These are phyloP conservation scores for Poecilus cupreus DNA, from an alignment of 2,888 invertebrate genomes.

Conservation along the genomic window DNA sequence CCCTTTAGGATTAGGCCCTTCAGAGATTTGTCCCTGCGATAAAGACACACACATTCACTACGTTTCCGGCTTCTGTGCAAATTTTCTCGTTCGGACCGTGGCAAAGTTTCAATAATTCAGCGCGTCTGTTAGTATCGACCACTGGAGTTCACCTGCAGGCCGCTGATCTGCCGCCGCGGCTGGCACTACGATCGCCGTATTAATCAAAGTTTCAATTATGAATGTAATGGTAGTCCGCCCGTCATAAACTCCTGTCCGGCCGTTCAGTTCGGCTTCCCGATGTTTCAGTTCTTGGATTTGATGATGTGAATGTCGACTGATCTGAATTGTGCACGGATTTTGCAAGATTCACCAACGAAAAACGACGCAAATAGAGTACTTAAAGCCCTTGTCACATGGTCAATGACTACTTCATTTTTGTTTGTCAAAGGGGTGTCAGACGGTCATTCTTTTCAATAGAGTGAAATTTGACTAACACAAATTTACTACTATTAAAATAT, in stretches of 20 bases:
- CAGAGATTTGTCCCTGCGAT: constrained; percentile 30
- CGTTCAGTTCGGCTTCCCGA: constrained; percentile 43
- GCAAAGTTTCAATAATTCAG: constrained; percentile 58
- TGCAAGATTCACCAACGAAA: too few species aligned
- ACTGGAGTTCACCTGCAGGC: constrained; percentile 5
- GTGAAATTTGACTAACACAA: too few species aligned
- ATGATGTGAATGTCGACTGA: neutral
- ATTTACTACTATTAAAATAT: too few species aligned
- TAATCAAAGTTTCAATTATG: constrained; percentile 66
- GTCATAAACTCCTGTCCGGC: constrained; percentile 62
- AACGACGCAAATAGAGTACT: too few species aligned
- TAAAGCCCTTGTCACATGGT: too few species aligned
- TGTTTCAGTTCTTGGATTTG: neutral
- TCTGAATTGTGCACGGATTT: neutral
- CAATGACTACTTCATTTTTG: too few species aligned
- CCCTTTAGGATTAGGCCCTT: constrained; percentile 6
- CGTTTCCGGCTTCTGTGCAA: constrained; percentile 27
- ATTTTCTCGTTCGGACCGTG: constrained; percentile 42
- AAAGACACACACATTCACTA: constrained; percentile 8
- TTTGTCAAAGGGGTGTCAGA: too few species aligned
- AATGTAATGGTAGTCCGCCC: constrained; percentile 64
- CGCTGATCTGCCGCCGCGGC: neutral
- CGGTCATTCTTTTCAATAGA: too few species aligned
- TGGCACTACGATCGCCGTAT: constrained; percentile 59
- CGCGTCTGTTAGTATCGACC: constrained; percentile 49